phyloP scores from a whole-genome alignment of 2,113 vertebrate genomes.

The Pluvialis apricaria region DNA sequence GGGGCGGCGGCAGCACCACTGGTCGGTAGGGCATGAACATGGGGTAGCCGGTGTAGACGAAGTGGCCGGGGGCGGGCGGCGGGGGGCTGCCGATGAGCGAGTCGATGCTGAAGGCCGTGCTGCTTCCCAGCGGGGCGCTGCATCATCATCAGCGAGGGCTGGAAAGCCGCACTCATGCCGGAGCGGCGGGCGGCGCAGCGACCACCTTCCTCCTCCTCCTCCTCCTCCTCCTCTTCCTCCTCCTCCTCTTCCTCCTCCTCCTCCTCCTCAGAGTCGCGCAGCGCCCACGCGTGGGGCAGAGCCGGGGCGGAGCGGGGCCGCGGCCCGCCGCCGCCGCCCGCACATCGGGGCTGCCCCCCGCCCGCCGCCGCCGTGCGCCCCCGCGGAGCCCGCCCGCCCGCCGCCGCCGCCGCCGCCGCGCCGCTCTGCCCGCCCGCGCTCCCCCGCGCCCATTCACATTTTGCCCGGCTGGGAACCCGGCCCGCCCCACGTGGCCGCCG shows the following conservation, averaged over 20 bases:
- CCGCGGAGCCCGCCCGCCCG: not conserved
- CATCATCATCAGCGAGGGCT: conserved; percentile 91
- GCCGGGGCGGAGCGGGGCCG: not conserved
- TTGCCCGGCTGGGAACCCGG: conserved; percentile 56
- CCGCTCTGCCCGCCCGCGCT: conserved; percentile 23
- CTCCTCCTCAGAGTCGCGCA: not conserved
- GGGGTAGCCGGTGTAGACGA: conserved; percentile 92
- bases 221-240: not conserved
- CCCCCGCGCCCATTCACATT: conserved; percentile 80
- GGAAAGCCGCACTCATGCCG: conserved; percentile 89
- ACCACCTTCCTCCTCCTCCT: not conserved
- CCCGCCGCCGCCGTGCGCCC: conserved; percentile 40
- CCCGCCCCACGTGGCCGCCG: conserved; percentile 60
- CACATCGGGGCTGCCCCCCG: not conserved
- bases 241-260: not conserved
- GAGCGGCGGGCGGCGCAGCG: not conserved
- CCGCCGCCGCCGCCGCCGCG: not conserved
- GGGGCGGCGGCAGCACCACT: conserved; percentile 90
- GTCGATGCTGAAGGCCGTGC: conserved; percentile 95
- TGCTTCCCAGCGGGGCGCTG: conserved; percentile 93
- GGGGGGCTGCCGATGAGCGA: conserved; percentile 91
- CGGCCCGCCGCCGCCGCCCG: not conserved
- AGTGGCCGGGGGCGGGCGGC: conserved; percentile 88
- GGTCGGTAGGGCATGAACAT: conserved; percentile 97
- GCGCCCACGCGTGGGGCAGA: not conserved